Conservation (phyloP, 2,888 invertebrate genomes). For the Cotesia congregata region DNA sequence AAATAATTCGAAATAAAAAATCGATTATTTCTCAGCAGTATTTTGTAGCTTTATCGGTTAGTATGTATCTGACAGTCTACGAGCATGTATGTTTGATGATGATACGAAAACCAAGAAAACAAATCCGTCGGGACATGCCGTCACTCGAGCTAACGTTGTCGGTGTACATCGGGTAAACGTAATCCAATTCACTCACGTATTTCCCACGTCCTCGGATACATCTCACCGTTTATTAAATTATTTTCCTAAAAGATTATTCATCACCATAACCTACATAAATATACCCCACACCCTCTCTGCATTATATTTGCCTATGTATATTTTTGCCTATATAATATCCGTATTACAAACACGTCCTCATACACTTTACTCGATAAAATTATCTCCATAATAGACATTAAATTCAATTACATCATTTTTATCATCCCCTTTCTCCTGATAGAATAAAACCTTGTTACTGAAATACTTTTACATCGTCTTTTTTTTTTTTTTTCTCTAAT, state of each 20-base stretch:
- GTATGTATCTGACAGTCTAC: no score
- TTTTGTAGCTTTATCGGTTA: no score
- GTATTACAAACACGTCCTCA: no score
- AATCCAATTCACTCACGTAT: conserved; percentile 21
- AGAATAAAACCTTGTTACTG: no score
- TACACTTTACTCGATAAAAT: neutral
- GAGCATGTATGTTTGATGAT: no score
- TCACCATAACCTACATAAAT: neutral
- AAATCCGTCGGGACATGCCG: conserved; percentile 33
- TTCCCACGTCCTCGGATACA: conserved; percentile 4
- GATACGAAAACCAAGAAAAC: conserved; percentile 12
- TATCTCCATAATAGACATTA: neutral
- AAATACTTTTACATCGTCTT: no score
- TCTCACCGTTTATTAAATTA: neutral
- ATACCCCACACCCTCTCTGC: no score
- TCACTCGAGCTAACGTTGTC: conserved; percentile 19
- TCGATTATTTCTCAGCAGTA: no score
- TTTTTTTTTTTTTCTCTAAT: no score
- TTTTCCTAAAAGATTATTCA: neutral
- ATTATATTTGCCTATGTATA: neutral
- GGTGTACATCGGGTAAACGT: conserved; percentile 19
- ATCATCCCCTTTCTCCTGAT: no score
- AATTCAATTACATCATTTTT: neutral
- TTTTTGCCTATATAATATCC: neutral
- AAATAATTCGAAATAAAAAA: no score